A percentile compares a stretch with the other conserved stretches of the same genome.
These are phyloP conservation scores for Athene cunicularia DNA, from an alignment of 2,113 vertebrate species.

Conservation along the genomic window DNA sequence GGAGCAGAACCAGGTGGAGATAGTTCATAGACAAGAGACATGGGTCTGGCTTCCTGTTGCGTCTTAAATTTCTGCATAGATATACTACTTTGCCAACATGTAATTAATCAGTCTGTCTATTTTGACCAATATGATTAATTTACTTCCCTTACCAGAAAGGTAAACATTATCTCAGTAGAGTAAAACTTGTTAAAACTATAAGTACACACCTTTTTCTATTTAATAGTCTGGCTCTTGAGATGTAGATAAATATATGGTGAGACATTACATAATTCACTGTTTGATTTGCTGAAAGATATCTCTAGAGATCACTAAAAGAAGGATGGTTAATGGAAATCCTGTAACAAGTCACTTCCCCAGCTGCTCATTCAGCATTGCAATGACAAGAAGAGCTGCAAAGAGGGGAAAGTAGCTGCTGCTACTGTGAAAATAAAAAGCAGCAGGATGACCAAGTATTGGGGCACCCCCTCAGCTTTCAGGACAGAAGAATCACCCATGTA, in stretches of 20 bases:
- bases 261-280: background rate
- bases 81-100: background rate
- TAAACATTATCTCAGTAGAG: background rate
- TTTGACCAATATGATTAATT: background rate
- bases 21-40: background rate
- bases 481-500: background rate
- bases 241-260: background rate
- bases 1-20: background rate
- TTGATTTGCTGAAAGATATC: background rate
- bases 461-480: background rate
- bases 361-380: background rate
- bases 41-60: background rate
- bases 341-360: background rate
- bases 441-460: background rate
- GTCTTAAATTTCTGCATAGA: background rate
- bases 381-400: background rate
- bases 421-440: background rate
- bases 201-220: background rate
- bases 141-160: background rate
- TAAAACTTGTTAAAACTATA: background rate
- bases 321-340: background rate
- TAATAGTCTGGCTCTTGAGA: background rate
- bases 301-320: background rate
- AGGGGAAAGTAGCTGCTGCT: background rate
- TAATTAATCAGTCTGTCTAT: background rate